Evolutionary conservation across 2,888 invertebrate species (phyloP).

Genomic region (Zootermopsis nevadensis): DNA sequence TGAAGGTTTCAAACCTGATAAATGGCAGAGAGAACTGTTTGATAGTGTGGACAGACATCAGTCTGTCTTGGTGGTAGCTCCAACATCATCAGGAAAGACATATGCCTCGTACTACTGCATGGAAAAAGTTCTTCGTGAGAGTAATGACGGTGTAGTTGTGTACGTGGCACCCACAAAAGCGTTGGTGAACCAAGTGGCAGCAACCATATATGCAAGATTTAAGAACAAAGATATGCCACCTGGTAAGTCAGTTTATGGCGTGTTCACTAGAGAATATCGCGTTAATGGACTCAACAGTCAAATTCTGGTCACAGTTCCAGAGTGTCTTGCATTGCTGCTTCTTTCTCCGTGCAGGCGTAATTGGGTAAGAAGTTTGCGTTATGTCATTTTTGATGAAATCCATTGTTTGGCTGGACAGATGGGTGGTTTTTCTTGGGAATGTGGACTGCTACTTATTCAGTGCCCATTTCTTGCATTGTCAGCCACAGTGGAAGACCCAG

Average conservation of each 20-base stretch:
- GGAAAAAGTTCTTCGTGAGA: constrained; percentile 59
- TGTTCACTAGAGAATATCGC: constrained; percentile 55
- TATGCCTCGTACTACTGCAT: constrained; percentile 62
- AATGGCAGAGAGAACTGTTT: constrained; percentile 60
- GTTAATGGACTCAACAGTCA: constrained; percentile 53
- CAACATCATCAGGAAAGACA: constrained; percentile 62
- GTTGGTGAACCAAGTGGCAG: constrained; percentile 56
- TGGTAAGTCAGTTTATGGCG: constrained; percentile 54
- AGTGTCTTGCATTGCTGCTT: constrained; percentile 55
- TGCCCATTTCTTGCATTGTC: constrained; percentile 56
- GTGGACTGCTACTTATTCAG: constrained; percentile 54
- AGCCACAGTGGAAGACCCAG: constrained; percentile 55
- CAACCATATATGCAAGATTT: constrained; percentile 55
- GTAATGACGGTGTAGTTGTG: constrained; percentile 60
- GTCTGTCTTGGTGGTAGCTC: constrained; percentile 61
- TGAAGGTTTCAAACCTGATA: constrained; percentile 59
- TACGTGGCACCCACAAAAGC: constrained; percentile 61
- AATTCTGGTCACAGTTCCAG: constrained; percentile 55
- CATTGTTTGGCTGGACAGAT: constrained; percentile 54
- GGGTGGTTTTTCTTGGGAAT: constrained; percentile 55
- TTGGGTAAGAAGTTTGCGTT: constrained; percentile 53
- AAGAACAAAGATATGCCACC: constrained; percentile 52
- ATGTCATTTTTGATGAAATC: constrained; percentile 56
- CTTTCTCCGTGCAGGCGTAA: constrained; percentile 53
- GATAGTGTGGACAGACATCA: constrained; percentile 60